Base-by-base conservation (phyloP, 2,888 invertebrate species). In the Pollenia angustigena region DNA sequence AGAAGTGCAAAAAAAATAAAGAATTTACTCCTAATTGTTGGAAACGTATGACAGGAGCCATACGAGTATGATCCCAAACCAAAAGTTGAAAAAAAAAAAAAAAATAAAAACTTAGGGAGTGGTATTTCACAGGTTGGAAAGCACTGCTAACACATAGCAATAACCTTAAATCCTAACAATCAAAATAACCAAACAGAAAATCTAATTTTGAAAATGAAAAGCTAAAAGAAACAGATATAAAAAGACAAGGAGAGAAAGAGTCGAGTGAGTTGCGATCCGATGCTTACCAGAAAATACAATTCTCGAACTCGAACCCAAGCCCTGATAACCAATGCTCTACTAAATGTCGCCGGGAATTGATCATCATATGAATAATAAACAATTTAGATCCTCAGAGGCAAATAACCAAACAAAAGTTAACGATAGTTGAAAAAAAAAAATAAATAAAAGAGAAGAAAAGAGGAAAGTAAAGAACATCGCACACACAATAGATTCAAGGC, bases 291-390 rank as follows among this genome's bases (percentile, higher is more conserved):
- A 50, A 68, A 50, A 50, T 3, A 32, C 32, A 68, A 9, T 32
- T 68, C 68, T 50, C 68, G 16, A 68, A 32, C 14, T 68, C 68
- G 50, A 68, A 68, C 64, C 64, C 64, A 44, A 44, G 18, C 44
- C 18, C 64, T 64, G 11, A 16, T 10, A 16, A 16, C 12, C 10
- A 1, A 11, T 32, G 32, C 32, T 32, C 2, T 32, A 23, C 9
- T 11, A 56, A 23, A 7, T 9, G 46, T 46, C 46, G 16, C 18
- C 16, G 16, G 44, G 46, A 46, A 64, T 64, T 18, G 44, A 12
- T 12, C 6, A 64, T 64, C 64, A 64, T 64, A 46, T 18, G 46
- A 16, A 64, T 11, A 56, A 56, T 56, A 11, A 64, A 12, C 64
- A 46, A 64, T 64, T 18, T 4, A 12, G 7, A 46, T 18, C 18